Evolutionary conservation across 2,113 vertebrate species (phyloP).

Genomic region (Mesembrinibis cayennensis): DNA sequence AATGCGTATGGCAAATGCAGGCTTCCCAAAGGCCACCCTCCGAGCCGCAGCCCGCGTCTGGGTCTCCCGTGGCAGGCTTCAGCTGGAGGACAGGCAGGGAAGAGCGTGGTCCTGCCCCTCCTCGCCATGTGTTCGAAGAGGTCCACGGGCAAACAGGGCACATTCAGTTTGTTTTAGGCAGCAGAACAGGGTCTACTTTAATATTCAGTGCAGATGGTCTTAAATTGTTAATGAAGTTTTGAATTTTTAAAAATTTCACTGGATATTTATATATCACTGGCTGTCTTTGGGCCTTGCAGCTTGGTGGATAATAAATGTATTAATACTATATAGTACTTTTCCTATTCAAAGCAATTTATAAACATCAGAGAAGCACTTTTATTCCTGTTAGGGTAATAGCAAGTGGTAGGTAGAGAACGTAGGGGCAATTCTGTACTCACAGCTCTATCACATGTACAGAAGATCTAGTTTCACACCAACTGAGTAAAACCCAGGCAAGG

Average conservation of each 20-base stretch:
- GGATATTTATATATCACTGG: conserved; percentile 24
- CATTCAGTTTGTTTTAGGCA: background rate
- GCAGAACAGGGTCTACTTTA: background rate
- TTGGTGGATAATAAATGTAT: conserved; percentile 21
- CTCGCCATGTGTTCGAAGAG: accelerated
- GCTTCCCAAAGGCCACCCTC: background rate
- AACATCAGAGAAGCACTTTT: background rate
- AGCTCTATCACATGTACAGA: background rate
- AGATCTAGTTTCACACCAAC: background rate
- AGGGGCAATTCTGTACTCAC: background rate
- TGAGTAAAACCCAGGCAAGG: background rate
- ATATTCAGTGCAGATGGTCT: conserved; percentile 2
- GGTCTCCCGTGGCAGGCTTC: accelerated
- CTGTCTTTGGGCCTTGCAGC: background rate
- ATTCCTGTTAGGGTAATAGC: background rate
- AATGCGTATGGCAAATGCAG: accelerated
- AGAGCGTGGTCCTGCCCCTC: background rate
- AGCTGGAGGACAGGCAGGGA: background rate
- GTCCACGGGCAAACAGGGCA: background rate
- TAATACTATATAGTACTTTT: background rate
- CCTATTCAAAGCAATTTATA: background rate
- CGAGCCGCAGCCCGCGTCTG: accelerated
- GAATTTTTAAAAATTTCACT: conserved; percentile 52
- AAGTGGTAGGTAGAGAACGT: background rate
- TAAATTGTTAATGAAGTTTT: conserved; percentile 55